Evolutionary conservation across 2,888 invertebrate genomes (phyloP).

Genomic region (Drosophila paranaensis): DNA sequence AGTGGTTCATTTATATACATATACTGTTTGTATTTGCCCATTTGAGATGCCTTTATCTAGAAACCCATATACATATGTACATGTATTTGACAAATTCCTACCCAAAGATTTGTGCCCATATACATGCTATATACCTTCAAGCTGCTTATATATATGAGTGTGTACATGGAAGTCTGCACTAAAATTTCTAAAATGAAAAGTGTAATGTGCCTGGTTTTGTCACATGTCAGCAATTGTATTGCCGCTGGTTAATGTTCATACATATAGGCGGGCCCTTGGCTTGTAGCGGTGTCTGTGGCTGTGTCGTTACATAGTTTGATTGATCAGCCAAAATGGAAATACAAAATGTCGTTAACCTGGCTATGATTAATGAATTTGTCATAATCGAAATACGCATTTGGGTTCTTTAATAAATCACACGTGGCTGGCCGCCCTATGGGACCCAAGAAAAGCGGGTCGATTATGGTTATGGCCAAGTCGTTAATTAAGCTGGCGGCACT

Average conservation of each 20-base stretch:
- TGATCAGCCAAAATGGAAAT: conserved; percentile 61
- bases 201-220: conserved; percentile 13
- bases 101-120: conserved; percentile 14
- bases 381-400: conserved; percentile 50
- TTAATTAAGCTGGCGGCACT: conserved; percentile 62
- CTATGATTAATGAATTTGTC: conserved; percentile 74
- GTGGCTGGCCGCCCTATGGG: conserved; percentile 25
- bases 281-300: conserved; percentile 9
- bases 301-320: conserved; percentile 56
- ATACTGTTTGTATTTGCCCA: conserved; percentile 55
- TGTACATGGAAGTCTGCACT: no score
- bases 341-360: conserved; percentile 75
- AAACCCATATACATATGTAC: conserved; percentile 9
- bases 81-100: conserved; percentile 65
- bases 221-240: conserved; percentile 39
- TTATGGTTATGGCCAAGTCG: conserved; percentile 42
- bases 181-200: conserved; percentile 27
- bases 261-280: conserved; percentile 24
- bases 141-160: no score
- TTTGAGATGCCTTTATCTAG: conserved; percentile 63
- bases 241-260: background rate
- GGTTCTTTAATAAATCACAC: conserved; percentile 56
- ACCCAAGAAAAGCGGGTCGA: conserved; percentile 64
- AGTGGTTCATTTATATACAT: conserved; percentile 44
- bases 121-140: conserved; percentile 34